phyloP scores from a whole-genome alignment of 2,888 invertebrate genomes.

The Perdita meconis region DNA sequence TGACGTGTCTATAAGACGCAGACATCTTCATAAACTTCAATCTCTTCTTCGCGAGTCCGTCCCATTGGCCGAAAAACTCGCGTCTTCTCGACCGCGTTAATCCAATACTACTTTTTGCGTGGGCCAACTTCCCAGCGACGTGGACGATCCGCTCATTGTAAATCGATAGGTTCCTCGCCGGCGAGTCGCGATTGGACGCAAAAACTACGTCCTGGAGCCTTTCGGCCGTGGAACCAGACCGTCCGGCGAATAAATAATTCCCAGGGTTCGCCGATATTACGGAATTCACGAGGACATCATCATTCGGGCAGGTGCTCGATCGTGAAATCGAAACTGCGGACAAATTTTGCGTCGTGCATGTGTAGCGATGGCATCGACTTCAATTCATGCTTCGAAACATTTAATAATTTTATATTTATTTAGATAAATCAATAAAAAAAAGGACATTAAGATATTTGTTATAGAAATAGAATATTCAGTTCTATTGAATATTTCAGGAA shows the following conservation, averaged over 20 bases:
- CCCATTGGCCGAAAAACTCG: constrained; percentile 59
- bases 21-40: constrained; percentile 70
- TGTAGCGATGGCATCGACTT: constrained; percentile 19
- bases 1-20: constrained; percentile 59
- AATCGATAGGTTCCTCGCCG: constrained; percentile 69
- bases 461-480: too few species aligned
- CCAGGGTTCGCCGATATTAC: constrained; percentile 53
- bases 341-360: constrained; percentile 62
- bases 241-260: constrained; percentile 66
- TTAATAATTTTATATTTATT: too few species aligned
- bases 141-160: constrained; percentile 74
- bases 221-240: constrained; percentile 39
- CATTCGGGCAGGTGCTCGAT: constrained; percentile 68
- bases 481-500: too few species aligned
- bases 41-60: constrained; percentile 55
- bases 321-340: constrained; percentile 56
- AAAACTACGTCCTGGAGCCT: constrained; percentile 59
- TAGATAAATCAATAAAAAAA: too few species aligned
- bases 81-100: constrained; percentile 68
- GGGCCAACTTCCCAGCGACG: constrained; percentile 59
- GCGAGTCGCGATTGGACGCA: constrained; percentile 50
- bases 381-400: not conserved
- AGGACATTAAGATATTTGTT: too few species aligned
- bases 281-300: constrained; percentile 67
- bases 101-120: constrained; percentile 74